Percentiles rank a stretch among this genome's conserved stretches.
Evolutionary conservation across 2,113 vertebrate species (phyloP).

Genomic region (Sander lucioperca): DNA sequence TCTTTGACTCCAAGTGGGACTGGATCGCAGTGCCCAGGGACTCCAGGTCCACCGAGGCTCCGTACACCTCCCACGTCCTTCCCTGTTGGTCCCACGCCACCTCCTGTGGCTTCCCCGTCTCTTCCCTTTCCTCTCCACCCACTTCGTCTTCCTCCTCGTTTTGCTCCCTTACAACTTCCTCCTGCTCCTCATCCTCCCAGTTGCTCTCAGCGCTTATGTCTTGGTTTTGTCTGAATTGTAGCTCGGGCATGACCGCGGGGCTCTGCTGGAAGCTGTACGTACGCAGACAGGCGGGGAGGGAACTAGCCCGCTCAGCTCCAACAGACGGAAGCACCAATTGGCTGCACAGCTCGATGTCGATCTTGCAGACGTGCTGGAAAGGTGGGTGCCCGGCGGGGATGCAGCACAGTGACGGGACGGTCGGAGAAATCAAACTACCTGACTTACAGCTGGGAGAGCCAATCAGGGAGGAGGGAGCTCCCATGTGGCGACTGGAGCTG

Average conservation of each 20-base stretch:
- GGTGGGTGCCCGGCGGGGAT: slow-evolving; percentile 48
- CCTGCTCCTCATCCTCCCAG: slow-evolving; percentile 56
- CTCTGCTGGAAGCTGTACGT: slow-evolving; percentile 33
- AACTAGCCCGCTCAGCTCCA: slow-evolving; percentile 9
- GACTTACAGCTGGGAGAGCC: slow-evolving; percentile 45
- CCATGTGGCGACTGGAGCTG: slow-evolving; percentile 82
- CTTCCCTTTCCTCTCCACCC: background rate
- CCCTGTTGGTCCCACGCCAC: slow-evolving; percentile 69
- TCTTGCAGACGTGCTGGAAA: slow-evolving; percentile 73
- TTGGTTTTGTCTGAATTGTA: background rate
- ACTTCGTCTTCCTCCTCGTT: background rate
- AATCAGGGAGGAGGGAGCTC: slow-evolving; percentile 10
- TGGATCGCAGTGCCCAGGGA: slow-evolving; percentile 64
- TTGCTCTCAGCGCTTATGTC: slow-evolving; percentile 2
- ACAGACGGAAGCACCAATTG: slow-evolving; percentile 31
- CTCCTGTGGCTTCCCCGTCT: slow-evolving; percentile 33
- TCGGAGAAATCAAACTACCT: background rate
- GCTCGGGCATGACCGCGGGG: background rate
- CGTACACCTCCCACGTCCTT: slow-evolving; percentile 75
- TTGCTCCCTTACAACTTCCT: background rate
- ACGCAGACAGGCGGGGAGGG: slow-evolving; percentile 46
- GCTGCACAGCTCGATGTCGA: slow-evolving; percentile 64
- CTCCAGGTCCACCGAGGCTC: slow-evolving; percentile 66
- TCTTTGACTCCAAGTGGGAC: slow-evolving; percentile 72
- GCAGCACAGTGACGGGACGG: slow-evolving; percentile 28